Base-by-base conservation (phyloP, 2,888 invertebrate genomes). In the Rugalucina vietnamica region DNA sequence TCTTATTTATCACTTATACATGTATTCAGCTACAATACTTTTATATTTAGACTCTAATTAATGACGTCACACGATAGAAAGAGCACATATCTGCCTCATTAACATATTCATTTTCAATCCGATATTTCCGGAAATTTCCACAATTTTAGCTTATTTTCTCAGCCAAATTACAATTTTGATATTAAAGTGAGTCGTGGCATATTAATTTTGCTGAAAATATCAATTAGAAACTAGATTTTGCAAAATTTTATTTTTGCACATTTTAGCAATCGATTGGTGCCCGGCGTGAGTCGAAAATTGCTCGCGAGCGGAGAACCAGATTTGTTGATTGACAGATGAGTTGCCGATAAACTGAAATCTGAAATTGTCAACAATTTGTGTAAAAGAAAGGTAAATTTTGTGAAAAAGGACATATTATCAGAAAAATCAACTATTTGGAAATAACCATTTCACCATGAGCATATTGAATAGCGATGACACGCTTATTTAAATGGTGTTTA, bases 31-130 rank as follows among this genome's bases (percentile, higher is more conserved):
- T 87, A 92, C 92, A 93, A 92, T 92, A 93, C 92, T 90, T 65
- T 92, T 93, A 93, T 93, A 92, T 92, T 93, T 92, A 92, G 93
- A 91, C 91, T 91, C 92, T 93, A 93, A 93, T 93, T 93, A 93
- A 91, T 93, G 93, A 93, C 93, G 93, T 93, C 93, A 93, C 93
- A 83, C 74, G 79, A 87, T 85, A 90, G 90, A 89, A 89, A 89
- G 89, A 78, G 87, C 86, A 84, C 88, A 86, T 86, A 82, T 82
- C 85, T 82, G 74, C 81, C 89, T 92, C 90, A 93, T 93, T 93
- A 92, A 88, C 93, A 93, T 93, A 93, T 92, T 93, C 89, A 88
- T 89, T 89, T 87, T 84, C 82, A 54, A 71, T 60, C 37, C 36
- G 14, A 21, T 2, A 60, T 57, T 57, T 57, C n/a, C 4, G 18